phyloP scores from a whole-genome alignment of 2,797 vertebrate species.

The Enteromius fasciolatus region DNA sequence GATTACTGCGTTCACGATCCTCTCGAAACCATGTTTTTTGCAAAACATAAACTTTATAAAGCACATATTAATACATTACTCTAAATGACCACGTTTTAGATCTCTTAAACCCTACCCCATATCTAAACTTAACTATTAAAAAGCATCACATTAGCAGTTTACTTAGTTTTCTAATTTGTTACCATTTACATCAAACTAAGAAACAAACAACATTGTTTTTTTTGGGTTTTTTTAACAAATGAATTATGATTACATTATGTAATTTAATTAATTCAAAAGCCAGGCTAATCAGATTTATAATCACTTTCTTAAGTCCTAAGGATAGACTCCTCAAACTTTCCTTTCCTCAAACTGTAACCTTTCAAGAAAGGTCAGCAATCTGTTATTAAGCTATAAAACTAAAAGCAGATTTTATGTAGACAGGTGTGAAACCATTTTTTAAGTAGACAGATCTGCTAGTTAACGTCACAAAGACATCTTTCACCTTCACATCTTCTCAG shows the following conservation, averaged over 20 bases:
- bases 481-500: conserved; percentile 48
- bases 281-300: not conserved
- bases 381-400: conserved; percentile 28
- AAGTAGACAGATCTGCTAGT: conserved; percentile 31
- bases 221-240: not conserved
- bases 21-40: no score
- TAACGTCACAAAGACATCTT: conserved; percentile 41
- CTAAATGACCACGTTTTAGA: no score
- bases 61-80: no score
- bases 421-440: conserved; percentile 37
- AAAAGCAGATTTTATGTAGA: not conserved
- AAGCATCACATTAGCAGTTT: no score
- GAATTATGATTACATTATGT: not conserved
- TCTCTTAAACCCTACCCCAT: no score
- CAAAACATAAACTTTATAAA: no score
- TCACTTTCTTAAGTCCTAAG: not conserved
- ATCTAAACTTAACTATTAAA: no score
- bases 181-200: no score
- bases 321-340: not conserved
- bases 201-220: not conserved
- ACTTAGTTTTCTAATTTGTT: no score
- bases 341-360: conserved; percentile 19
- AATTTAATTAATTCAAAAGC: not conserved
- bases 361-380: conserved; percentile 22
- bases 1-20: no score